A percentile compares a stretch with the other conserved stretches of the same genome.
Evolutionary conservation across 1,140 invertebrate genomes (phyloP).

Genomic region (Leptinotarsa undecemlineata): DNA sequence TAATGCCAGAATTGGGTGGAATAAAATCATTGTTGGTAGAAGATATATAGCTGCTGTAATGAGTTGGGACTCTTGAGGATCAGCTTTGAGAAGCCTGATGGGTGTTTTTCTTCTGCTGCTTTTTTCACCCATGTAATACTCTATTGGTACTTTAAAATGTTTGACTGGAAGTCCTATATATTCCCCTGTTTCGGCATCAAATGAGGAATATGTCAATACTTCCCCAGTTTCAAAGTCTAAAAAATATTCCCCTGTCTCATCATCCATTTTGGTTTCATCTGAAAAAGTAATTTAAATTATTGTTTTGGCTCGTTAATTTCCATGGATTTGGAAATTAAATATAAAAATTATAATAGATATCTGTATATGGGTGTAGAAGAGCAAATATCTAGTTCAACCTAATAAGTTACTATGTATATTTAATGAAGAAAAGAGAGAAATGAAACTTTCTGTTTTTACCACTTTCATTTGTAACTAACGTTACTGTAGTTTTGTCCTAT

Average conservation of each 20-base stretch:
- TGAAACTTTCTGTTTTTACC: no score
- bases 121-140: not conserved
- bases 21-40: constrained; percentile 56
- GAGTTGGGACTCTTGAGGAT: constrained; percentile 1
- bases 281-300: not conserved
- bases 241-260: not conserved
- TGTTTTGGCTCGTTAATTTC: no score
- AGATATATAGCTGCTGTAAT: constrained; percentile 45
- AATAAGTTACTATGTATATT: no score
- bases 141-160: constrained; percentile 8
- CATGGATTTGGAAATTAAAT: no score
- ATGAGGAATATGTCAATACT: constrained; percentile 18
- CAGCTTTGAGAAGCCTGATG: not conserved
- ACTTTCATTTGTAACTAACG: no score
- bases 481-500: no score
- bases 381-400: no score
- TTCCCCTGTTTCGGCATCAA: constrained; percentile 47
- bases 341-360: no score
- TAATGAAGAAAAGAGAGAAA: no score
- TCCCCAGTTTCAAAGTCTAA: constrained; percentile 48
- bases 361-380: no score
- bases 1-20: constrained; percentile 49
- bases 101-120: constrained; percentile 7
- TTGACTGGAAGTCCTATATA: constrained; percentile 21
- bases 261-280: constrained; percentile 19